phyloP scores from a whole-genome alignment of 1,140 invertebrate species.

The Hydropsyche tenuis region DNA sequence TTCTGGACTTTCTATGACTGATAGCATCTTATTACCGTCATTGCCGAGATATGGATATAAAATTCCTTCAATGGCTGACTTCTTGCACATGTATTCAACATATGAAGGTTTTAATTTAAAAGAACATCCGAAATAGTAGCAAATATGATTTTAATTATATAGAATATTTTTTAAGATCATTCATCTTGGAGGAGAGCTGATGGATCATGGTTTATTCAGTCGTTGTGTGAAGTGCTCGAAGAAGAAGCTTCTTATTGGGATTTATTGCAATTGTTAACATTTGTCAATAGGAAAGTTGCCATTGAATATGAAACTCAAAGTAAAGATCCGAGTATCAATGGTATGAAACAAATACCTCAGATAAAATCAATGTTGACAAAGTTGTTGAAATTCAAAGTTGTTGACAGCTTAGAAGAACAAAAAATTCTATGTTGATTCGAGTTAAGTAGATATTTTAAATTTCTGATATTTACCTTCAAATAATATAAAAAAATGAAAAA shows the following conservation, averaged over 20 bases:
- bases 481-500: too few relatives aligned
- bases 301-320: conserved; percentile 12
- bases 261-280: conserved; percentile 12
- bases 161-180: conserved; percentile 22
- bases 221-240: conserved; percentile 23
- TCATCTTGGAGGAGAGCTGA: conserved; percentile 9
- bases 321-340: background rate
- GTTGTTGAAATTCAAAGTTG: conserved; percentile 25
- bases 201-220: conserved; percentile 31
- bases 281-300: conserved; percentile 32
- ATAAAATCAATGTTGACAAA: conserved; percentile 32
- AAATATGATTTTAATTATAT: too few relatives aligned
- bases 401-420: background rate
- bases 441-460: too few relatives aligned
- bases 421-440: too few relatives aligned
- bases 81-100: conserved; percentile 33
- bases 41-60: background rate
- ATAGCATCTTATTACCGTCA: background rate
- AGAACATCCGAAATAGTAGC: background rate
- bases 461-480: too few relatives aligned
- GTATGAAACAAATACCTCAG: conserved; percentile 32
- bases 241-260: conserved; percentile 10
- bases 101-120: conserved; percentile 16
- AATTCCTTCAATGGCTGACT: conserved; percentile 33
- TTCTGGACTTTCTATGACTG: background rate